Conservation (phyloP, 1,140 invertebrate species). For the Triops cancriformis region DNA sequence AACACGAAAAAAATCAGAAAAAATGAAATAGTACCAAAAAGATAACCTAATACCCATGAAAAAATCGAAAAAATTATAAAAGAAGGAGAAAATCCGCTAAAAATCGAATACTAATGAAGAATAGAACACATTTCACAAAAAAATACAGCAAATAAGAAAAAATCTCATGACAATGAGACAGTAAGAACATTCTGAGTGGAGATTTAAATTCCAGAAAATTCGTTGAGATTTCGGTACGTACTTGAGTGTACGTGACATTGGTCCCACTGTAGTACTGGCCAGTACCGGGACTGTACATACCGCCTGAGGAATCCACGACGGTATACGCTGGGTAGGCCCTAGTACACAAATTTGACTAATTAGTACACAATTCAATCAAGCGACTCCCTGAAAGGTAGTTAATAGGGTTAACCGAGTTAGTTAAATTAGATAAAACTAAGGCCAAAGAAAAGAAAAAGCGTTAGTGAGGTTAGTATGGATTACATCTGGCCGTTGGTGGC, state of each 20-base stretch:
- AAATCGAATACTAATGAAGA: too few relatives aligned
- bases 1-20: too few relatives aligned
- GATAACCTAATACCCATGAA: too few relatives aligned
- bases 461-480: constrained; percentile 33
- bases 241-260: constrained; percentile 47
- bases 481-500: constrained; percentile 57
- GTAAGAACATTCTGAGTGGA: too few relatives aligned
- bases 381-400: neutral
- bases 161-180: too few relatives aligned
- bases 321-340: constrained; percentile 78
- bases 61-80: too few relatives aligned
- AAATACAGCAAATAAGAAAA: too few relatives aligned
- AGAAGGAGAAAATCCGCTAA: too few relatives aligned
- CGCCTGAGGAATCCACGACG: constrained; percentile 54
- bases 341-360: neutral
- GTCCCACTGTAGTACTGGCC: constrained; percentile 50
- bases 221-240: constrained; percentile 31
- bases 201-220: too few relatives aligned
- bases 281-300: constrained; percentile 56
- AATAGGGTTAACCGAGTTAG: neutral
- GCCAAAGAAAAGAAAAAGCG: neutral
- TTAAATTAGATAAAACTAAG: constrained; percentile 6
- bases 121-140: too few relatives aligned
- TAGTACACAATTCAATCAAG: neutral
- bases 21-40: too few relatives aligned